phyloP scores from a whole-genome alignment of 2,797 vertebrate genomes.

The Danio albolineatus region DNA sequence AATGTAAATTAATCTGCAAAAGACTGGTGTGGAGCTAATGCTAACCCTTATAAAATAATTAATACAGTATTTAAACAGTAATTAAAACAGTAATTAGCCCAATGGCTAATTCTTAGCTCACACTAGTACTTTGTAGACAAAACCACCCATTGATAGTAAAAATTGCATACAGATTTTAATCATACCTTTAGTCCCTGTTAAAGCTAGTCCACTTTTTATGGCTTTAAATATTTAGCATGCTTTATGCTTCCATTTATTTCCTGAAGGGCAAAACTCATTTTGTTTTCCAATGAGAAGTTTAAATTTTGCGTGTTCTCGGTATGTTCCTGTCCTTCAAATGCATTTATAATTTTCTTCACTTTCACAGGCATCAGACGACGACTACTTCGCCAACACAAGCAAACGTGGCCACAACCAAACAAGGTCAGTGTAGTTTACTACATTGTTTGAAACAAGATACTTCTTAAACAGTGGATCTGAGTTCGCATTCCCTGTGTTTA shows the following conservation, averaged over 20 bases:
- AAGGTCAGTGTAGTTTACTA: constrained; percentile 57
- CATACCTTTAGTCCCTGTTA: not conserved
- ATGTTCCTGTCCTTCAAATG: not conserved
- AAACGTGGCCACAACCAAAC: constrained; percentile 40
- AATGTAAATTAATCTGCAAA: constrained; percentile 21
- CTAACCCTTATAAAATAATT: too few relatives aligned
- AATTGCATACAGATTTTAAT: not conserved
- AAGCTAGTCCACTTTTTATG: not conserved
- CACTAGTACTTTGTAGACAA: constrained; percentile 32
- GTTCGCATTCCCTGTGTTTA: not conserved
- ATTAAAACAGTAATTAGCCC: too few relatives aligned
- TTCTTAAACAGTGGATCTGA: not conserved
- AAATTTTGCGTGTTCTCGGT: not conserved
- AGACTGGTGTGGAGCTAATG: constrained; percentile 9
- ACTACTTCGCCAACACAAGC: constrained; percentile 27
- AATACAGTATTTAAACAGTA: too few relatives aligned
- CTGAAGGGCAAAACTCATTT: not conserved
- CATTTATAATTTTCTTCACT: constrained; percentile 23
- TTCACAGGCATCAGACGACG: constrained; percentile 56
- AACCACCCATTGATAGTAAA: not conserved
- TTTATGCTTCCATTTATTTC: not conserved
- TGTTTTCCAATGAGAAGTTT: not conserved
- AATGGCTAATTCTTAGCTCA: constrained; percentile 13
- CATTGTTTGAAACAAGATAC: not conserved
- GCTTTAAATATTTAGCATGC: constrained; percentile 1